phyloP scores from a whole-genome alignment of 2,797 vertebrate species.

The Gymnocypris eckloni region DNA sequence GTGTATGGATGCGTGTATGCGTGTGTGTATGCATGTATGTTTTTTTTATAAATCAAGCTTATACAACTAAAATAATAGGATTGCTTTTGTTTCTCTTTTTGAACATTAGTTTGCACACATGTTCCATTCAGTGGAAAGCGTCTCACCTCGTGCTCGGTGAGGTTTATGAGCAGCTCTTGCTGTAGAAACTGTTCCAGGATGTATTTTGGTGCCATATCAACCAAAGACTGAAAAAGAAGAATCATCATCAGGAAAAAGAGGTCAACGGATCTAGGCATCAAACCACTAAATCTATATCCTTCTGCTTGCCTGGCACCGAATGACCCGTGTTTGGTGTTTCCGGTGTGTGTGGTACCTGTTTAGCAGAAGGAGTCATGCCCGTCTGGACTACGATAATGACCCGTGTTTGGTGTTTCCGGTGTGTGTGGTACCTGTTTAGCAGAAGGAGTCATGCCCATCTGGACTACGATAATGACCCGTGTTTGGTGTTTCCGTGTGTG shows the following conservation, averaged over 20 bases:
- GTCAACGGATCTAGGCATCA: background rate
- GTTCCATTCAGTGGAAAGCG: background rate
- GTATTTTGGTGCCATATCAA: slow-evolving; percentile 98
- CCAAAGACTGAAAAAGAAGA: slow-evolving; percentile 81
- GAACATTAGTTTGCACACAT: background rate
- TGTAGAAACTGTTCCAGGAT: slow-evolving; percentile 97
- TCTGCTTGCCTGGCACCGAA: background rate
- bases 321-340: background rate
- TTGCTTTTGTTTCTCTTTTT: background rate
- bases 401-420: too few relatives aligned
- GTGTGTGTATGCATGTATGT: too few relatives aligned
- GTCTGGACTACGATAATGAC: too few relatives aligned
- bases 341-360: slow-evolving; percentile 77
- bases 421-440: too few relatives aligned
- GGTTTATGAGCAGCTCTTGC: slow-evolving; percentile 97
- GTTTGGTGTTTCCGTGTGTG: too few relatives aligned
- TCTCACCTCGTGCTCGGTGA: slow-evolving; percentile 95
- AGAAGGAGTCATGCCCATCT: too few relatives aligned
- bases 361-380: too few relatives aligned
- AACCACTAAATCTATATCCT: background rate
- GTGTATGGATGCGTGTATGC: too few relatives aligned
- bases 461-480: too few relatives aligned
- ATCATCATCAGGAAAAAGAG: too few relatives aligned
- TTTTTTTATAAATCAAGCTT: background rate
- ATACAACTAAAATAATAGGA: background rate